Percentiles rank a stretch among this genome's conserved stretches.
phyloP scores from a whole-genome alignment of 2,797 vertebrate genomes.

The Falco columbarius region DNA sequence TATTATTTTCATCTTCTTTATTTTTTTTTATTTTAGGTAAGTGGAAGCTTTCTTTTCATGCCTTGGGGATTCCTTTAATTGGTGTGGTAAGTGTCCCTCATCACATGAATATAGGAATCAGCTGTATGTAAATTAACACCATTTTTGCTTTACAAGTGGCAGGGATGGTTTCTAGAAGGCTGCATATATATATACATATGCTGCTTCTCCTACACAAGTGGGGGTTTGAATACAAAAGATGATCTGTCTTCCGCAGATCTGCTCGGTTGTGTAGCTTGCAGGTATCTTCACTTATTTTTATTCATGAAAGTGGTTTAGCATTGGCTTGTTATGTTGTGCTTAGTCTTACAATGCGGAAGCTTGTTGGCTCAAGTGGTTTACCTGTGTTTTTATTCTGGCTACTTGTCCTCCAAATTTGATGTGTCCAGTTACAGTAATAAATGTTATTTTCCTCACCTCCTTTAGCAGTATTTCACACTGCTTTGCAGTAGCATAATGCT shows the following conservation, averaged over 20 bases:
- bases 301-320: neutral
- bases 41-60: constrained; percentile 73
- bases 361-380: neutral
- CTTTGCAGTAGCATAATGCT: neutral
- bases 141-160: neutral
- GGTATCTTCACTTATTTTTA: neutral
- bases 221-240: neutral
- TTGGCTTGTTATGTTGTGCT: neutral
- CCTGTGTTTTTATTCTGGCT: neutral
- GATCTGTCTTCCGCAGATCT: neutral
- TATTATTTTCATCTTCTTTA: neutral
- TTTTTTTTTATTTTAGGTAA: constrained; percentile 75
- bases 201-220: neutral
- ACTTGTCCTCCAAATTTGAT: neutral
- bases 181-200: rapidly evolving
- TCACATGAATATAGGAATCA: neutral
- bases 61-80: constrained; percentile 38
- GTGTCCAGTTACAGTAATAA: neutral
- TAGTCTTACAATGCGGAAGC: neutral
- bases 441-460: neutral
- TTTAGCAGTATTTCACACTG: neutral
- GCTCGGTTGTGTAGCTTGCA: neutral
- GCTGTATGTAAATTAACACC: neutral
- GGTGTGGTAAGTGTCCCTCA: constrained; percentile 77
- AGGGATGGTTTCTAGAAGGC: neutral